Evolutionary conservation across 2,113 vertebrate genomes (phyloP).

Genomic region (Sylvia atricapilla): DNA sequence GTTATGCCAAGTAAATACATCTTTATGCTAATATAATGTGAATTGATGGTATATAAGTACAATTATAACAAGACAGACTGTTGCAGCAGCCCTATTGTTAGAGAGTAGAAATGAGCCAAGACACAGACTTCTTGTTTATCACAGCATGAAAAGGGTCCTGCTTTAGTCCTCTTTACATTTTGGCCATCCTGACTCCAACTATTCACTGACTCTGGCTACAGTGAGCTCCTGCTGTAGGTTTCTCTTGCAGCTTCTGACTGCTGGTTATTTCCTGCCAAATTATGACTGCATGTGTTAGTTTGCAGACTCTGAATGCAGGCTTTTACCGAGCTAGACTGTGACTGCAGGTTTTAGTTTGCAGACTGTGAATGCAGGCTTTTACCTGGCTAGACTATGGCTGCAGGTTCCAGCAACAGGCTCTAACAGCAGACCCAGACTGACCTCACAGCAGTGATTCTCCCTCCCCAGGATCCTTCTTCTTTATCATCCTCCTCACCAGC

Average conservation of each 20-base stretch:
- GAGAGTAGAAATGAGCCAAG: background rate
- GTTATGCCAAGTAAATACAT: background rate
- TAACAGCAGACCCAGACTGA: background rate
- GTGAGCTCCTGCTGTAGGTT: background rate
- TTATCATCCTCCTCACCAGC: background rate
- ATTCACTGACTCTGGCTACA: background rate
- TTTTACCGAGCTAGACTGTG: background rate
- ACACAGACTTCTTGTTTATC: background rate
- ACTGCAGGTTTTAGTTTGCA: background rate
- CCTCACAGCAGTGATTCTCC: background rate
- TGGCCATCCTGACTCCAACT: background rate
- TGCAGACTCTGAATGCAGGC: background rate
- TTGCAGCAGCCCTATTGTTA: background rate
- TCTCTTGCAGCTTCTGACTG: background rate
- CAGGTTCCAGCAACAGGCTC: background rate
- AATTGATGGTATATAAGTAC: background rate
- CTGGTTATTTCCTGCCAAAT: background rate
- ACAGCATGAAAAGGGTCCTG: background rate
- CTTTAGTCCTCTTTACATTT: background rate
- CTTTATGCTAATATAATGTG: background rate
- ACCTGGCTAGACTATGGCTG: background rate
- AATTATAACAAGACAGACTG: background rate
- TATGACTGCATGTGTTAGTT: background rate
- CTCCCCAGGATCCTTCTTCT: too few relatives aligned
- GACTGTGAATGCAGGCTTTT: background rate